Percentiles rank a stretch among this genome's conserved stretches.
These are phyloP conservation scores for Microcebus lehilahytsara DNA, from an alignment of 2,113 vertebrate species.

Conservation along the genomic window DNA sequence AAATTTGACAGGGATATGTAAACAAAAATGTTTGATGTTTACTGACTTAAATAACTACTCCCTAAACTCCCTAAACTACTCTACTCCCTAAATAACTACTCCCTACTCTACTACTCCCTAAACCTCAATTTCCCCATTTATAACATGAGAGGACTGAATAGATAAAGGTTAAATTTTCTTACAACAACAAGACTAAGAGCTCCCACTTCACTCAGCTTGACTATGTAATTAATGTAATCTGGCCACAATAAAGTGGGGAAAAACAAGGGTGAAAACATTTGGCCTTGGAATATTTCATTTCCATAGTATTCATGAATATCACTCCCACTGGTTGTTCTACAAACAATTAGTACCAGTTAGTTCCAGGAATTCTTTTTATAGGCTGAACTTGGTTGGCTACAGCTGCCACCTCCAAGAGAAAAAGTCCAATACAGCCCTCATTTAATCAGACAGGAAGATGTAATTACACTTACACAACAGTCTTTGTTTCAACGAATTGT, in stretches of 20 bases:
- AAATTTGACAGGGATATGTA: background rate
- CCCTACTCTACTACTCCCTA: background rate
- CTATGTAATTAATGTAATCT: constrained; percentile 9
- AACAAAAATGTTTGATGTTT: background rate
- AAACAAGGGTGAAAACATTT: constrained; percentile 29
- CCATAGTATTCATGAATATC: constrained; percentile 39
- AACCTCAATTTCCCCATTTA: background rate
- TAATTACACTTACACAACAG: constrained; percentile 64
- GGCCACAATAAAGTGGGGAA: background rate
- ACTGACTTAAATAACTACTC: background rate
- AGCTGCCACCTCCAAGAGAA: constrained; percentile 44
- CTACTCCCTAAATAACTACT: too few relatives aligned
- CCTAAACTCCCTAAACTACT: background rate
- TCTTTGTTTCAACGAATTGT: constrained; percentile 65
- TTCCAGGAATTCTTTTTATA: constrained; percentile 65
- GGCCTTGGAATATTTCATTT: constrained; percentile 40
- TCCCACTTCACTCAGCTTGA: background rate
- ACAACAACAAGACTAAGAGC: background rate
- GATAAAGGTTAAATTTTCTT: background rate
- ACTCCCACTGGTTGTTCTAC: constrained; percentile 47
- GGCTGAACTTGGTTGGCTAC: constrained; percentile 30
- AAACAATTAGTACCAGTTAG: constrained; percentile 72
- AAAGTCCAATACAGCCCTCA: constrained; percentile 24
- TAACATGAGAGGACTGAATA: background rate
- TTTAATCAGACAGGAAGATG: constrained; percentile 60